Base-by-base conservation (phyloP, 2,113 vertebrate genomes). In the Calcarius ornatus region DNA sequence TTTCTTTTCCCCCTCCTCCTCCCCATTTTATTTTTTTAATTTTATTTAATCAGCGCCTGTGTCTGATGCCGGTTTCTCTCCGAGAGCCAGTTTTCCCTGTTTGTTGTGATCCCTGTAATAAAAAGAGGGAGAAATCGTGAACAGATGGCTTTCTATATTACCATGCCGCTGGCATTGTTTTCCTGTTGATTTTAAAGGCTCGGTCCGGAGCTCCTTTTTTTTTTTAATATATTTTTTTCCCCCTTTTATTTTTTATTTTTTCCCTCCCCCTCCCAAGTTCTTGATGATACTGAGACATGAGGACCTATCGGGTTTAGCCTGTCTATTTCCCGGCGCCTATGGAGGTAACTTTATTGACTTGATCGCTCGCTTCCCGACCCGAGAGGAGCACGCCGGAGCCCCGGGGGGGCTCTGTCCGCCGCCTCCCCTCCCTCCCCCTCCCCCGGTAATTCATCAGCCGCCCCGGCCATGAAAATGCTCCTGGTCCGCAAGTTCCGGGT, bases 401-500 rank as follows among this genome's bases (percentile, higher is more conserved):
- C 82, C 86, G 78, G 64, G 88, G 45, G 77, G 64, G 71, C 92
- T 97, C 92, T 90, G 90, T 95, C 93, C 68, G 75, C 86, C 71
- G 82, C 87, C 80, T 73, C 38, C 51, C 23, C 65, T 57, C 86
- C 87, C 82, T 60, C 69, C 77, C 40, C 80, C 80, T 79, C 35
- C 91, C 73, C 85, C 71, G 73, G 17, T 78, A 72, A 86, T 92
- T 77, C 73, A 64, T 64, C 59, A 45, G 76, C 64, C 64, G 15
- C 77, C 84, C 85, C 63, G 91, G 96, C 96, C 90, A 97, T 98
- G 98, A 99, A 99, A 97, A 99, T 99, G 99, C 98, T 99, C 66
- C 97, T 99, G 82, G 98, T 99, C 91, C 98, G 99, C 92, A 98
- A 98, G 97, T 99, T 99, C 97, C 98, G 99, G 45, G 98, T 99